phyloP scores from a whole-genome alignment of 1,140 invertebrate genomes.

The Eupeodes corollae region DNA sequence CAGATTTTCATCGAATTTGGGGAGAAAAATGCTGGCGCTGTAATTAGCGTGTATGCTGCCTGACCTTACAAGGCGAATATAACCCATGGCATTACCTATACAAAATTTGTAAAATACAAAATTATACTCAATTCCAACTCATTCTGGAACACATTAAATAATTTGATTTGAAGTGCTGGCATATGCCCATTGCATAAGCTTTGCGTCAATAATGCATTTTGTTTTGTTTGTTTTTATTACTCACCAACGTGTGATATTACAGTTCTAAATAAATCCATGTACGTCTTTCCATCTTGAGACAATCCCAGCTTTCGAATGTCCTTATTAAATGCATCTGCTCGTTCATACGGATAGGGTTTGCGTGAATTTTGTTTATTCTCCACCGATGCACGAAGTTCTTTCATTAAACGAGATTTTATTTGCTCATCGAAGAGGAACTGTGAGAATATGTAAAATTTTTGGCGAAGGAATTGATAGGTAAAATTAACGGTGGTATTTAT shows the following conservation, averaged over 20 bases:
- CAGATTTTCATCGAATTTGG: constrained; percentile 63
- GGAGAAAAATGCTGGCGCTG: constrained; percentile 81
- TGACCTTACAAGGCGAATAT: constrained; percentile 86
- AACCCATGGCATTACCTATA: constrained; percentile 87
- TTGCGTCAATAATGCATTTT: too few species aligned
- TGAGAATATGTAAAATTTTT: constrained; percentile 91
- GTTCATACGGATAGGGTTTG: constrained; percentile 68
- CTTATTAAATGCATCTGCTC: constrained; percentile 91
- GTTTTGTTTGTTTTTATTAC: constrained; percentile 7
- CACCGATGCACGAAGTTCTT: constrained; percentile 69
- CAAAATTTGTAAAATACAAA: constrained; percentile 1
- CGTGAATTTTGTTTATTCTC: constrained; percentile 41
- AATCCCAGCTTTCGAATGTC: constrained; percentile 82
- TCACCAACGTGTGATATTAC: constrained; percentile 85
- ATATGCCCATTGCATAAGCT: too few species aligned
- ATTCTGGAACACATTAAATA: constrained; percentile 4
- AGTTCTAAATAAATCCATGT: constrained; percentile 86
- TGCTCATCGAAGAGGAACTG: constrained; percentile 98
- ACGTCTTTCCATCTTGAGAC: constrained; percentile 69
- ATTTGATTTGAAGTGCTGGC: constrained; percentile 1
- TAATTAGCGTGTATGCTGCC: constrained; percentile 87
- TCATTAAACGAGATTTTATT: constrained; percentile 88
- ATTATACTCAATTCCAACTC: constrained; percentile 4
- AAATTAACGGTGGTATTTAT: constrained; percentile 97
- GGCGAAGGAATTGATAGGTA: constrained; percentile 90